Evolutionary conservation across 2,113 vertebrate species (phyloP).

Genomic region (Ondatra zibethicus): DNA sequence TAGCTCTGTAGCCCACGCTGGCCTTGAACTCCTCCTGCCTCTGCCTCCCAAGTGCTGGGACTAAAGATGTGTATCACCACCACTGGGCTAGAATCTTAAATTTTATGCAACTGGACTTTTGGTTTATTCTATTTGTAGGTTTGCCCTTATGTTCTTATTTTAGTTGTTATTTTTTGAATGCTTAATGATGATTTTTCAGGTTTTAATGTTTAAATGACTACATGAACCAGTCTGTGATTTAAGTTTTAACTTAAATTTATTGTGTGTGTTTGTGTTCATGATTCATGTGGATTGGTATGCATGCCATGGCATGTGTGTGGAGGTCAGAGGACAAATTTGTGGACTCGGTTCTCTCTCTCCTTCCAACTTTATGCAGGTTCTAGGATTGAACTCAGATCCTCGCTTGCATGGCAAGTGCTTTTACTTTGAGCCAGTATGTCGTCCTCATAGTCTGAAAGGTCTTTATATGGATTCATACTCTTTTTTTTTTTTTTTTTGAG

Average conservation of each 20-base stretch:
- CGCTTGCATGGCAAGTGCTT: neutral
- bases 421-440: too few species aligned
- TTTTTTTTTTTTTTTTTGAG: too few species aligned
- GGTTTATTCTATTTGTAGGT: neutral
- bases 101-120: neutral
- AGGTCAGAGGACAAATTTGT: neutral
- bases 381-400: neutral
- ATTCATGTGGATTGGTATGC: neutral
- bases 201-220: neutral
- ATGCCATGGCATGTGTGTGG: neutral
- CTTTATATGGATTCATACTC: neutral
- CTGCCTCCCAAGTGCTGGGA: neutral
- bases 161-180: neutral
- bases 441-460: neutral
- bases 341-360: neutral
- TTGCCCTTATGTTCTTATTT: neutral
- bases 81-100: neutral
- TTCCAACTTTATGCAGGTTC: neutral
- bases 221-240: neutral
- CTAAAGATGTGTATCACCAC: neutral
- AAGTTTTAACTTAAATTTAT: neutral
- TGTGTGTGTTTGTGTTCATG: neutral
- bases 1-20: neutral
- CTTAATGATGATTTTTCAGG: neutral
- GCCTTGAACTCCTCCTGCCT: neutral